Percentiles rank a stretch among this genome's conserved stretches.
Evolutionary conservation across 2,888 invertebrate species (phyloP).

Genomic region (Agrochola circellaris): DNA sequence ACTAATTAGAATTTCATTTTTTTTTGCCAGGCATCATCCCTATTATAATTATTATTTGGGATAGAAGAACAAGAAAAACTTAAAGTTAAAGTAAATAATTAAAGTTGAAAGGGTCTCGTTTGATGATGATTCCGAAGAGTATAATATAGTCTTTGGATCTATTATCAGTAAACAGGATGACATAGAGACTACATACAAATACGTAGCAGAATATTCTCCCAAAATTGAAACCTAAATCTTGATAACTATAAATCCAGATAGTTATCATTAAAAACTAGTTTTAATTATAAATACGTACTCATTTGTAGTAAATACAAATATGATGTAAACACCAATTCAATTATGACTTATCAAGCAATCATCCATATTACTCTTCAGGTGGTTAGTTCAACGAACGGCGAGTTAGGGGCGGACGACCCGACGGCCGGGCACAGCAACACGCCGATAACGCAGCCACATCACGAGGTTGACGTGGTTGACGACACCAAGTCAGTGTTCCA

Average conservation of each 20-base stretch:
- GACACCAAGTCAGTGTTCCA: constrained; percentile 98
- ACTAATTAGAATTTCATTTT: no score
- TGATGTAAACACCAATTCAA: background rate
- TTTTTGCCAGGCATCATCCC: no score
- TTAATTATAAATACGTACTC: background rate
- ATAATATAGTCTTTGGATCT: background rate
- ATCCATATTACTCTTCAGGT: constrained; percentile 91
- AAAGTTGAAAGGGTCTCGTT: background rate
- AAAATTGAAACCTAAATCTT: background rate
- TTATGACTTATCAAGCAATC: constrained; percentile 1
- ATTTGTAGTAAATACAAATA: background rate
- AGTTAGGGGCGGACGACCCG: constrained; percentile 98
- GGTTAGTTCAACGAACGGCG: constrained; percentile 99
- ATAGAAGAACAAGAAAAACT: background rate
- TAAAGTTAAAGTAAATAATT: background rate
- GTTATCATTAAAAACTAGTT: no score
- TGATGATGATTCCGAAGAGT: background rate
- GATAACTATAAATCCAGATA: background rate
- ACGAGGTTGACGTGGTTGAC: constrained; percentile 98
- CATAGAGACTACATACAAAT: background rate
- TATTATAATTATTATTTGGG: background rate
- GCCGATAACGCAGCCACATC: constrained; percentile 97
- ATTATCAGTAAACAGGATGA: background rate
- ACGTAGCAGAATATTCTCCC: background rate
- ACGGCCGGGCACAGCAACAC: constrained; percentile 99